Evolutionary conservation across 2,888 invertebrate genomes (phyloP).

Genomic region (Leucophenga montana): DNA sequence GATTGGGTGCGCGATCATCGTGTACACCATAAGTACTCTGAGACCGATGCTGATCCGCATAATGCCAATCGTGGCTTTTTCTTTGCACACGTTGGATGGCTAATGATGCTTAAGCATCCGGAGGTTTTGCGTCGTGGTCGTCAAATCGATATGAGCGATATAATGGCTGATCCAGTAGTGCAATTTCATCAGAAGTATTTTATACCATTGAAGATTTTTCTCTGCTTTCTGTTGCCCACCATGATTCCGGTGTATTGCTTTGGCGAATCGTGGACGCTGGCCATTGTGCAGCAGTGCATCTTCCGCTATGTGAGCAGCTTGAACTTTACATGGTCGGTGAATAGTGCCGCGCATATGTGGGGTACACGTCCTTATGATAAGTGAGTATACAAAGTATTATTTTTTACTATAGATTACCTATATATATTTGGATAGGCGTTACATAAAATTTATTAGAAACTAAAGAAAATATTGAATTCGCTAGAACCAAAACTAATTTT

Average conservation of each 20-base stretch:
- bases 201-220: constrained; percentile 77
- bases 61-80: constrained; percentile 89
- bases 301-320: constrained; percentile 83
- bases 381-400: constrained; percentile 72
- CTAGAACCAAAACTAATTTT: too few relatives aligned
- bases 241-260: constrained; percentile 81
- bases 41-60: constrained; percentile 88
- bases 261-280: constrained; percentile 80
- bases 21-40: constrained; percentile 87
- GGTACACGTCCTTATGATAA: constrained; percentile 83
- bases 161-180: constrained; percentile 83
- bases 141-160: constrained; percentile 87
- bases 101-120: constrained; percentile 91
- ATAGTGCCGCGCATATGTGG: constrained; percentile 89
- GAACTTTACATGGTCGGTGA: constrained; percentile 92
- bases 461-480: too few relatives aligned
- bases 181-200: constrained; percentile 86
- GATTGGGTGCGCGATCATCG: constrained; percentile 90
- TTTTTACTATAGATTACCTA: too few relatives aligned
- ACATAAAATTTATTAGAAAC: too few relatives aligned
- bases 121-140: constrained; percentile 85
- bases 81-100: constrained; percentile 95
- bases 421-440: too few relatives aligned
- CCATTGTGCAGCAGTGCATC: constrained; percentile 79
- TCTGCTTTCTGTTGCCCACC: constrained; percentile 84